phyloP scores from a whole-genome alignment of 1,140 invertebrate genomes.

The Drosophila subobscura region DNA sequence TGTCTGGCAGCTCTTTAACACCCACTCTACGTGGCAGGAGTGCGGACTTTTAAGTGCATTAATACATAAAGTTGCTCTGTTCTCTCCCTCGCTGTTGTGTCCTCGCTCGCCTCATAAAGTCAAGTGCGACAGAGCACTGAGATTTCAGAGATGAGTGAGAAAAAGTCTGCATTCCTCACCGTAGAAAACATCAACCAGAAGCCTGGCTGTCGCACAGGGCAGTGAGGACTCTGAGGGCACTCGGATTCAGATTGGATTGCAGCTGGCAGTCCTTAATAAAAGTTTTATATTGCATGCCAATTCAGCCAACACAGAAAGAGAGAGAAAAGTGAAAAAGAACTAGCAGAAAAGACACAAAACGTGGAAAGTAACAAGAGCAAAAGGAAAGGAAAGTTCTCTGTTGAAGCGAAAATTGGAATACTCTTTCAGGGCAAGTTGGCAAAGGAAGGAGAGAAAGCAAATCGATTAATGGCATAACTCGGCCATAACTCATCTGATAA shows the following conservation, averaged over 20 bases:
- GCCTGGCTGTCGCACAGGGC: slow-evolving; percentile 30
- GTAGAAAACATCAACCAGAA: slow-evolving; percentile 42
- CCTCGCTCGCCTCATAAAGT: slow-evolving; percentile 47
- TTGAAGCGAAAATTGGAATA: too few species aligned
- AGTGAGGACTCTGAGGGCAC: neutral
- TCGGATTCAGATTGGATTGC: slow-evolving; percentile 38
- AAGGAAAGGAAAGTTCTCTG: neutral
- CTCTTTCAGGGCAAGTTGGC: too few species aligned
- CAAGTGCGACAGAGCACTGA: slow-evolving; percentile 47
- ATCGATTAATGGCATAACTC: too few species aligned
- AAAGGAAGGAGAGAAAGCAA: too few species aligned
- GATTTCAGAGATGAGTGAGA: slow-evolving; percentile 48
- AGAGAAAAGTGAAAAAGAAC: slow-evolving; percentile 1
- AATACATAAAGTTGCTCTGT: slow-evolving; percentile 48
- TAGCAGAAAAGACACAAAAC: neutral
- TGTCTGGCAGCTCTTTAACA: slow-evolving; percentile 71
- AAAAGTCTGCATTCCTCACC: slow-evolving; percentile 42
- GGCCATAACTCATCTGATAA: neutral
- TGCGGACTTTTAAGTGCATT: slow-evolving; percentile 65
- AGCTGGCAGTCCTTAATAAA: slow-evolving; percentile 62
- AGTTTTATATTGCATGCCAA: slow-evolving; percentile 67
- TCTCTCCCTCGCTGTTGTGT: neutral
- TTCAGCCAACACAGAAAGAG: slow-evolving; percentile 7
- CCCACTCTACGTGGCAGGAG: slow-evolving; percentile 44
- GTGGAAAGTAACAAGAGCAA: neutral